Percentiles rank a stretch among this genome's conserved stretches.
Evolutionary conservation across 1,140 invertebrate species (phyloP).

Genomic region (Brachionus asplanchnoidis): DNA sequence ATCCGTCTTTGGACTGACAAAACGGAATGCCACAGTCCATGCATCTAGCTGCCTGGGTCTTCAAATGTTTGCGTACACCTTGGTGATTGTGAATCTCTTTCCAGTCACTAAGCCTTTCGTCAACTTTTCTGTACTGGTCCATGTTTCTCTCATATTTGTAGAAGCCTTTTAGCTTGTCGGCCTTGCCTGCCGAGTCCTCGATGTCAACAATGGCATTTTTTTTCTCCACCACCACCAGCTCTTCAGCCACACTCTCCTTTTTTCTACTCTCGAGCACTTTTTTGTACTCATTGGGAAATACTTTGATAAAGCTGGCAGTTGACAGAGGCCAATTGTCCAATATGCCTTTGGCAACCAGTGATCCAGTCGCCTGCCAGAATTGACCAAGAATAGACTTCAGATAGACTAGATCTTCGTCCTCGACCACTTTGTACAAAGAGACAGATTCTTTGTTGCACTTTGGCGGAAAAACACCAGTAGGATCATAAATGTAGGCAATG

Average conservation of each 20-base stretch:
- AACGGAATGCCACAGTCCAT: slow-evolving; percentile 99
- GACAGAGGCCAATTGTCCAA: slow-evolving; percentile 75
- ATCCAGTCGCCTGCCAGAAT: slow-evolving; percentile 83
- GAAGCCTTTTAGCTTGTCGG: slow-evolving; percentile 67
- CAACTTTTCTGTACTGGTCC: slow-evolving; percentile 73
- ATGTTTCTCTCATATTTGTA: slow-evolving; percentile 88
- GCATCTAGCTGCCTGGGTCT: slow-evolving; percentile 84
- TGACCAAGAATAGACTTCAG: slow-evolving; percentile 76
- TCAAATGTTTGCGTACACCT: slow-evolving; percentile 77
- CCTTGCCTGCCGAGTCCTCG: slow-evolving; percentile 7
- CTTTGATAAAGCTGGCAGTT: slow-evolving; percentile 81
- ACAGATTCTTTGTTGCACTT: slow-evolving; percentile 89
- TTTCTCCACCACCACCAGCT: background rate
- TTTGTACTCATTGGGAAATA: slow-evolving; percentile 46
- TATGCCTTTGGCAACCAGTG: slow-evolving; percentile 72
- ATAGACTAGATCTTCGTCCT: slow-evolving; percentile 71
- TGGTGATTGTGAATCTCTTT: slow-evolving; percentile 88
- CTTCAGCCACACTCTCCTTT: background rate
- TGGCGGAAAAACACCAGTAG: slow-evolving; percentile 62
- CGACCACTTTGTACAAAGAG: slow-evolving; percentile 73
- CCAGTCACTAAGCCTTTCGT: slow-evolving; percentile 84
- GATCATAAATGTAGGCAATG: slow-evolving; percentile 88
- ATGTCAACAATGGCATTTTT: background rate
- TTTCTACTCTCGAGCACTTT: slow-evolving; percentile 6
- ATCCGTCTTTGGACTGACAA: slow-evolving; percentile 92